phyloP scores from a whole-genome alignment of 2,888 invertebrate genomes.

The Drosophila maculinotata region DNA sequence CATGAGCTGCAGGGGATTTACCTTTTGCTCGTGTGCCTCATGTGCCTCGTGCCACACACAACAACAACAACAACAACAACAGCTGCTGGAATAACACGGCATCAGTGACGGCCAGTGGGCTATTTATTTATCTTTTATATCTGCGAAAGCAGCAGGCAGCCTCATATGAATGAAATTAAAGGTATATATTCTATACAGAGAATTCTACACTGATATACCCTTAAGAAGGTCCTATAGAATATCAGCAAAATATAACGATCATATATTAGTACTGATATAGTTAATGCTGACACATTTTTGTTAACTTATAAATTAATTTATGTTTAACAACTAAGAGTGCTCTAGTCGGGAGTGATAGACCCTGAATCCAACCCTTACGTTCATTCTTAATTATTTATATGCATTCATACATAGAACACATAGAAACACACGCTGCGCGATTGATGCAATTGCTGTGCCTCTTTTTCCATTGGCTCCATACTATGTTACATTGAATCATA shows the following conservation, averaged over 20 bases:
- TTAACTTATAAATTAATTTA: no score
- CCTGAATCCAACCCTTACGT: no score
- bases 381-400: no score
- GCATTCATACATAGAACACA: no score
- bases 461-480: no score
- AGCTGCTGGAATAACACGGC: slow-evolving; percentile 26
- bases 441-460: no score
- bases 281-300: no score
- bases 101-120: slow-evolving; percentile 12
- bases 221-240: background rate
- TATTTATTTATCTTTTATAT: slow-evolving; percentile 52
- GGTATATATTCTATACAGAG: slow-evolving; percentile 3
- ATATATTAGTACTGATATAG: no score
- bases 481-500: no score
- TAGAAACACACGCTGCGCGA: no score
- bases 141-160: slow-evolving; percentile 35
- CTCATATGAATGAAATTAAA: slow-evolving; percentile 9
- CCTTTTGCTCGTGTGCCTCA: slow-evolving; percentile 34
- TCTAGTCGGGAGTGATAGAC: no score
- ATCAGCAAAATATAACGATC: background rate
- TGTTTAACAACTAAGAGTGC: no score
- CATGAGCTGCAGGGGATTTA: slow-evolving; percentile 44
- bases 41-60: slow-evolving; percentile 45
- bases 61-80: slow-evolving; percentile 28
- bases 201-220: slow-evolving; percentile 5